Conservation (phyloP, 2,797 vertebrate genomes). For the Poecilia velifera region DNA sequence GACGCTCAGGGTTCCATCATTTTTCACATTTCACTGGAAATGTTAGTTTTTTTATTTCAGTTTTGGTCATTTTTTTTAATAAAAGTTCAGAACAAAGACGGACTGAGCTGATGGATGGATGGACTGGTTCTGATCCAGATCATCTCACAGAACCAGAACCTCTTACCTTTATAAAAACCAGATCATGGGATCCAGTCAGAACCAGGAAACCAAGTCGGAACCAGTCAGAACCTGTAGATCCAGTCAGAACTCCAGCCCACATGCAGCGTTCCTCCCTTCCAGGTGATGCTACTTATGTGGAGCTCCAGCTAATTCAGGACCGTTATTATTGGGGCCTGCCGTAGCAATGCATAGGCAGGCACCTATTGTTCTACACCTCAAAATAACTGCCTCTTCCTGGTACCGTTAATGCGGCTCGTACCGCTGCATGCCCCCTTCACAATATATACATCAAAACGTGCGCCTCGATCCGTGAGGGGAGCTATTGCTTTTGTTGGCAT, state of each 20-base stretch:
- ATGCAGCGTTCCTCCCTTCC: neutral
- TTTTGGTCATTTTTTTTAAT: neutral
- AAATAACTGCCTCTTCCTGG: too few species aligned
- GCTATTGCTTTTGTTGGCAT: too few species aligned
- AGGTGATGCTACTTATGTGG: neutral
- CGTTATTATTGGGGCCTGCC: conserved; percentile 8
- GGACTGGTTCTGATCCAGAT: neutral
- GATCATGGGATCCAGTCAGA: neutral
- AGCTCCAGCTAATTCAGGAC: conserved; percentile 25
- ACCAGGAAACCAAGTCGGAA: neutral
- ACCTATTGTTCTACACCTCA: too few species aligned
- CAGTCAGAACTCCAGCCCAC: neutral
- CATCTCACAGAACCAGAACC: neutral
- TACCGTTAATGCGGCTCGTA: too few species aligned
- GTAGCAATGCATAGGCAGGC: too few species aligned
- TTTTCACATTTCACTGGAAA: neutral
- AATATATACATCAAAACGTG: too few species aligned
- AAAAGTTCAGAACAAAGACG: neutral
- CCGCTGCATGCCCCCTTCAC: too few species aligned
- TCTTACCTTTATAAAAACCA: neutral
- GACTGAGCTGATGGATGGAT: neutral
- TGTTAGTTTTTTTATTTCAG: neutral
- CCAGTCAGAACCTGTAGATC: neutral
- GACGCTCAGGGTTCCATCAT: neutral
- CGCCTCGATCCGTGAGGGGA: too few species aligned